Conservation (phyloP, 2,797 vertebrate species). For the Pantherophis alleghaniensis region DNA sequence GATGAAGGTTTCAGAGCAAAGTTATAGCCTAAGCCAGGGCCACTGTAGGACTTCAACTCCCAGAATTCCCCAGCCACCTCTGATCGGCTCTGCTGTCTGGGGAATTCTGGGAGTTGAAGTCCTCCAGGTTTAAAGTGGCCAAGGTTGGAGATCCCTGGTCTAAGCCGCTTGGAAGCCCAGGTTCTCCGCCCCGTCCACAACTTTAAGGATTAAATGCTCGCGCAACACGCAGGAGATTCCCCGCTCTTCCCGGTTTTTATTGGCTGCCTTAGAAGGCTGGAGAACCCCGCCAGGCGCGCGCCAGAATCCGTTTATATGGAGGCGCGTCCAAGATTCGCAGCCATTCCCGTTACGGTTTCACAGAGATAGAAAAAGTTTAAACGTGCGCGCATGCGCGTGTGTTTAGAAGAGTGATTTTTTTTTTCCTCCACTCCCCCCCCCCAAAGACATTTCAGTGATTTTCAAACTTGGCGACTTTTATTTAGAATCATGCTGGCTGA, state of each 20-base stretch:
- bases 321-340: fast-evolving
- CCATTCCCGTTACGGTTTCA: not conserved
- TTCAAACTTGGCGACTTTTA: not conserved
- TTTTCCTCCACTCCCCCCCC: no score
- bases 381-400: not conserved
- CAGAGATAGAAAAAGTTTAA: not conserved
- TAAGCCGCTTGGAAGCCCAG: not conserved
- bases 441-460: no score
- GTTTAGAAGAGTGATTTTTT: not conserved
- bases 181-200: not conserved
- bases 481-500: not conserved
- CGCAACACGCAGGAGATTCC: not conserved
- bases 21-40: no score
- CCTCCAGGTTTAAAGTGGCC: no score
- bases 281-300: not conserved
- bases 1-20: no score
- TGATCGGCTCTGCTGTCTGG: no score
- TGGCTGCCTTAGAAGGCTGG: not conserved
- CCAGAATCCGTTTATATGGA: not conserved
- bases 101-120: no score
- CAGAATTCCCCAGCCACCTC: no score
- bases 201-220: not conserved
- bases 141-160: no score
- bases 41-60: no score
- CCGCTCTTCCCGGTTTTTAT: not conserved